These are phyloP conservation scores for Axinella damicornis DNA, from an alignment of 37 sponge, comb jelly and placozoan species.

Conservation along the genomic window DNA sequence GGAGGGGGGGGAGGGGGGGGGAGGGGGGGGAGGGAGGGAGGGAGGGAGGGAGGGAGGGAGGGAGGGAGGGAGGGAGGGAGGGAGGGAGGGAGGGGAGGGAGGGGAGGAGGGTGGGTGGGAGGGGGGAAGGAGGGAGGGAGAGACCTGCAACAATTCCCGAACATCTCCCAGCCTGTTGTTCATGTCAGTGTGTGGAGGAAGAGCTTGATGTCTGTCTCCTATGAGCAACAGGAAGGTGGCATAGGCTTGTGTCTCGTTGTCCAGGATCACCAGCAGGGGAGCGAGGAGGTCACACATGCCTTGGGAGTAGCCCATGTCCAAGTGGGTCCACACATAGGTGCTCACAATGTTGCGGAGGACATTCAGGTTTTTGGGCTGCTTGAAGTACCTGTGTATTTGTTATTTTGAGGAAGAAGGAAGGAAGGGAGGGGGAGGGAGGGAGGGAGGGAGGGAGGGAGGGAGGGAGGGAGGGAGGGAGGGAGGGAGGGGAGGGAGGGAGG, in stretches of 20 bases:
- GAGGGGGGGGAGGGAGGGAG: neutral
- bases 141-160: conserved; percentile 72
- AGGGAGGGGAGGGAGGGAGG: no score
- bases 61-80: neutral
- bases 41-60: no score
- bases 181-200: conserved; percentile 83
- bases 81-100: neutral
- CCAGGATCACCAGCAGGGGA: conserved; percentile 89
- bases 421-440: neutral
- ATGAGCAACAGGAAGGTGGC: conserved; percentile 73
- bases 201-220: conserved; percentile 46
- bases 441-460: neutral
- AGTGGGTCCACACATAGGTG: conserved; percentile 87
- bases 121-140: neutral
- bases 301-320: conserved; percentile 79
- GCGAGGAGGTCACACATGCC: conserved; percentile 98
- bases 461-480: no score
- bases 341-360: conserved; percentile 76
- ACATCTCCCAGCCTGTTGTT: conserved; percentile 69
- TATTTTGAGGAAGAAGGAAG: neutral
- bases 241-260: conserved; percentile 74
- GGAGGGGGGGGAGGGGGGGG: neutral
- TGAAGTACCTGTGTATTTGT: conserved; percentile 57
- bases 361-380: conserved; percentile 37
- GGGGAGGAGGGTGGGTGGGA: neutral